Conservation (phyloP, 2,797 vertebrate genomes). For the Chloroceryle inda region DNA sequence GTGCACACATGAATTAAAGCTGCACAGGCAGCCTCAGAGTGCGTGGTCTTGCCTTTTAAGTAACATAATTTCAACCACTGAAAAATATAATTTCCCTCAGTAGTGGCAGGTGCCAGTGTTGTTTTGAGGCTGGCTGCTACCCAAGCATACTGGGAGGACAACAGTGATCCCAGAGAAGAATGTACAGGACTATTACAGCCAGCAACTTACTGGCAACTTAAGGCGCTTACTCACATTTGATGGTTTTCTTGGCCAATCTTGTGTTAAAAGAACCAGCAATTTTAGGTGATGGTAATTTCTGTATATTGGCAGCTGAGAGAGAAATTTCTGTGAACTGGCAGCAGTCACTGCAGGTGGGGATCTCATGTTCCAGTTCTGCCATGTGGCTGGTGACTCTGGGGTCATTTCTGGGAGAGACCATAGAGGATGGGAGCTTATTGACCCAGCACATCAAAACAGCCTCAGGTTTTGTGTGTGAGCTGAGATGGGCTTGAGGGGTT, state of each 20-base stretch:
- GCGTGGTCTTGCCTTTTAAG: not conserved
- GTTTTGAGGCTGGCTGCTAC: not conserved
- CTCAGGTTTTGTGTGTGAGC: not conserved
- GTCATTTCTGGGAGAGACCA: not conserved
- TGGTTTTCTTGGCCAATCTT: not conserved
- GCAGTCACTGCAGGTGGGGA: not conserved
- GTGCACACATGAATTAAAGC: not conserved
- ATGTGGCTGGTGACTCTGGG: rapidly evolving
- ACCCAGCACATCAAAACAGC: not conserved
- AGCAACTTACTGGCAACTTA: not conserved
- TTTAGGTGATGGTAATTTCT: not conserved
- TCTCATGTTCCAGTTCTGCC: not conserved
- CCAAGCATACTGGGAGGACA: not conserved
- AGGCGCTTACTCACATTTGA: not conserved
- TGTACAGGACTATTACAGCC: not conserved
- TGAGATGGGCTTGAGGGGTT: not conserved
- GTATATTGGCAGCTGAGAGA: not conserved
- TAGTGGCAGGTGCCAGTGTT: not conserved
- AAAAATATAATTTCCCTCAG: not conserved
- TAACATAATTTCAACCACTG: not conserved
- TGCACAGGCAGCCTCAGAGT: not conserved
- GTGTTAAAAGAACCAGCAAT: not conserved
- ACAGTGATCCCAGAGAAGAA: not conserved
- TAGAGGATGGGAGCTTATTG: not conserved
- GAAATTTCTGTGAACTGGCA: not conserved